These are phyloP conservation scores for Drosophila lacteicornis DNA, from an alignment of 1,140 invertebrate species.

Conservation along the genomic window DNA sequence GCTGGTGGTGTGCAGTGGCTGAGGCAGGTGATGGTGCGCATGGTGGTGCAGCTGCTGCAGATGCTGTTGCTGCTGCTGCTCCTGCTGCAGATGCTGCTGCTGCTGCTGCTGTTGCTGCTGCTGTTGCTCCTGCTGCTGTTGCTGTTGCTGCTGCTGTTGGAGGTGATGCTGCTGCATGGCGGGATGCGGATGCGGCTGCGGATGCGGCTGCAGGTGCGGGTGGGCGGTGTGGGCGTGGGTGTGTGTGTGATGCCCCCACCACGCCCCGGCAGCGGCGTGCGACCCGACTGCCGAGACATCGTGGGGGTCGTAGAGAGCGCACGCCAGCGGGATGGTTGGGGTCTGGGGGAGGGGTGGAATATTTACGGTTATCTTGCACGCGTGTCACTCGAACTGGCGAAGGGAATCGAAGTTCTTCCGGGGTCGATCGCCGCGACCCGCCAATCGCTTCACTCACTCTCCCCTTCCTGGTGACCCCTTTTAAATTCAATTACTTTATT, in stretches of 20 bases:
- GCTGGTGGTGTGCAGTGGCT: conserved; percentile 60
- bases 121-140: conserved; percentile 51
- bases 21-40: conserved; percentile 78
- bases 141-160: conserved; percentile 61
- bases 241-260: conserved; percentile 85
- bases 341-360: conserved; percentile 85
- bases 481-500: conserved; percentile 4
- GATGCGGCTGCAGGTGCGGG: conserved; percentile 59
- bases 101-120: conserved; percentile 57
- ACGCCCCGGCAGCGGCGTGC: conserved; percentile 85
- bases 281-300: conserved; percentile 85
- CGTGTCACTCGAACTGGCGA: conserved; percentile 64
- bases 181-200: conserved; percentile 56
- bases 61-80: conserved; percentile 60
- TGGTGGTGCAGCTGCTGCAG: conserved; percentile 74
- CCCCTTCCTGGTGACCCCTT: background rate
- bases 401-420: conserved; percentile 16
- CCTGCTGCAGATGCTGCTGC: conserved; percentile 59
- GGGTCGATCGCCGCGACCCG: conserved; percentile 55
- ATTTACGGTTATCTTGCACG: conserved; percentile 85
- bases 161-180: conserved; percentile 68
- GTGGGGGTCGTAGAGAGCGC: conserved; percentile 85
- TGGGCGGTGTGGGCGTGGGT: conserved; percentile 72
- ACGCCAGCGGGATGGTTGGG: conserved; percentile 85
- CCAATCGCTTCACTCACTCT: conserved; percentile 16